Evolutionary conservation across 2,113 vertebrate species (phyloP).

Genomic region (Trinectes maculatus): DNA sequence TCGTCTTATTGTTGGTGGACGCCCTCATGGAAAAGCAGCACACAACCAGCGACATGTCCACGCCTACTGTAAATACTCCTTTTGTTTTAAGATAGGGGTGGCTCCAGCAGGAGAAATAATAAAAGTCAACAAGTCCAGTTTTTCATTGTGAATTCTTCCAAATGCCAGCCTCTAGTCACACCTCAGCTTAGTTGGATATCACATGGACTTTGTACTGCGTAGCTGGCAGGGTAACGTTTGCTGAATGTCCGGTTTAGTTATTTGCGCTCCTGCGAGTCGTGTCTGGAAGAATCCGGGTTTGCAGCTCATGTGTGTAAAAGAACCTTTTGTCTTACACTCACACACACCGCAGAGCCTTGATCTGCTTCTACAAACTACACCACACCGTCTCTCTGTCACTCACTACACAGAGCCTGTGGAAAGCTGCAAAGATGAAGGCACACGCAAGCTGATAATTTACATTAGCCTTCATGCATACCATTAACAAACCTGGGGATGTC

Average conservation of each 20-base stretch:
- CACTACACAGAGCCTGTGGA: background rate
- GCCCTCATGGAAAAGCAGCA: too few species aligned
- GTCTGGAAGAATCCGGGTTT: too few species aligned
- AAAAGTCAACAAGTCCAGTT: background rate
- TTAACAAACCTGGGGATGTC: constrained; percentile 10
- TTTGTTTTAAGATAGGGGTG: background rate
- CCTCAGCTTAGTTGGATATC: background rate
- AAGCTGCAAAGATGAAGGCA: background rate
- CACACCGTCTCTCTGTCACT: background rate
- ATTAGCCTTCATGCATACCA: background rate
- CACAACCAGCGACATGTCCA: background rate
- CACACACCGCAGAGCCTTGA: background rate
- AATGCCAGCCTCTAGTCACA: background rate
- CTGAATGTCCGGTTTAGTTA: background rate
- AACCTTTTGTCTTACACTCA: background rate
- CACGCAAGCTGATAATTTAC: constrained; percentile 1
- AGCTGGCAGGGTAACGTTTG: background rate
- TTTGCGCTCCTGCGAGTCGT: background rate
- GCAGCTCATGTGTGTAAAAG: background rate
- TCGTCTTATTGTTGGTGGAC: too few species aligned
- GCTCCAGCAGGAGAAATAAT: background rate
- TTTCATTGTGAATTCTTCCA: background rate
- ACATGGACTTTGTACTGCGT: background rate
- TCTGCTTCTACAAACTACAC: background rate
- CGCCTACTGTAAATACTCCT: background rate